Evolutionary conservation across 2,113 vertebrate genomes (phyloP).

Genomic region (Cyphomyrus discorhynchus): DNA sequence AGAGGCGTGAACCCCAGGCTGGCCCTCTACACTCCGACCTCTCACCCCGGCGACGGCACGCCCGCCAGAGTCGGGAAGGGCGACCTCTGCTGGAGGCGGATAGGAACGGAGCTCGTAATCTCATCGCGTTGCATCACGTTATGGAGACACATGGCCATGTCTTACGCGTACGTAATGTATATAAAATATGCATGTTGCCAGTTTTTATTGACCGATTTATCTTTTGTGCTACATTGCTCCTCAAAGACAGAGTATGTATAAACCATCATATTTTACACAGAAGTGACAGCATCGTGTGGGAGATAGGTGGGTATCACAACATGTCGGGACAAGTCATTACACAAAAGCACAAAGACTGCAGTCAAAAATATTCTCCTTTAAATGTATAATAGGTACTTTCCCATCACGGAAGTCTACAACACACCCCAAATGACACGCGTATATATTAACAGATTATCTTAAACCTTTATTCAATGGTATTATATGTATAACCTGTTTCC

Average conservation of each 20-base stretch:
- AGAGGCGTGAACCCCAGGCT: not conserved
- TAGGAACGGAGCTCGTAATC: not conserved
- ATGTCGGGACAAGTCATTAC: not conserved
- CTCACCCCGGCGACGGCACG: constrained; percentile 24
- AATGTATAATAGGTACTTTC: not conserved
- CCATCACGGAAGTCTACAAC: not conserved
- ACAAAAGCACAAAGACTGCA: not conserved
- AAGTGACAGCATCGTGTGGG: not conserved
- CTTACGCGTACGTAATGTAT: not conserved
- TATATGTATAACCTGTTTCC: not conserved
- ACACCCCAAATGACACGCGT: not conserved
- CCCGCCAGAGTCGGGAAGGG: not conserved
- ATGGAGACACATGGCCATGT: not conserved
- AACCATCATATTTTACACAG: not conserved
- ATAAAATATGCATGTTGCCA: not conserved
- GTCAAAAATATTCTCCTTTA: not conserved
- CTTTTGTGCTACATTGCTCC: not conserved
- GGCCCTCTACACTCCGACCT: constrained; percentile 47
- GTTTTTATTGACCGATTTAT: not conserved
- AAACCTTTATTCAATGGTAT: not conserved
- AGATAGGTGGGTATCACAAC: not conserved
- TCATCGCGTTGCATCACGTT: not conserved
- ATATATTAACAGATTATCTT: not conserved
- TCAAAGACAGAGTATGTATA: not conserved
- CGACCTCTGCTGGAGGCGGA: constrained; percentile 32